Evolutionary conservation across 2,113 vertebrate species (phyloP).

Genomic region (Glaucomys volans): DNA sequence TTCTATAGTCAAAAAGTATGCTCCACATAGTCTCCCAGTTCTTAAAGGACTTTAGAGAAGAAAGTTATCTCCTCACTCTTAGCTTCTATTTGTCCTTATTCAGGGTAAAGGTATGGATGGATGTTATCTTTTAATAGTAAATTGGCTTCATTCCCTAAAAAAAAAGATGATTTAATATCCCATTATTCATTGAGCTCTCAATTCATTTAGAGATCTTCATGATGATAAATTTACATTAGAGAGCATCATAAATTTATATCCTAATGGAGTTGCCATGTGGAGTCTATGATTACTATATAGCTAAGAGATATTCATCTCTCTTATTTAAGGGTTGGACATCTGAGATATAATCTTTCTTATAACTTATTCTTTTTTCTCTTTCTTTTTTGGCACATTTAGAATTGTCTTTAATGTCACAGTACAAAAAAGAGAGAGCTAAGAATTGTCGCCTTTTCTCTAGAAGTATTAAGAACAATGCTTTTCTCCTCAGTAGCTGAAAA

Average conservation of each 20-base stretch:
- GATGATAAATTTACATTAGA: constrained; percentile 53
- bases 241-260: constrained; percentile 42
- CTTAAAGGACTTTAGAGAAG: background rate
- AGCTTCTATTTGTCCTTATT: background rate
- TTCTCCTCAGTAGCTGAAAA: background rate
- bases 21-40: background rate
- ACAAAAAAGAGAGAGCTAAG: background rate
- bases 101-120: background rate
- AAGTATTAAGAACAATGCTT: background rate
- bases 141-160: constrained; percentile 37
- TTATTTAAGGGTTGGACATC: background rate
- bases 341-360: background rate
- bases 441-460: background rate
- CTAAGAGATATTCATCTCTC: constrained; percentile 16
- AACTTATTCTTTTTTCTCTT: background rate
- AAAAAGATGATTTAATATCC: constrained; percentile 56
- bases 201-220: constrained; percentile 53
- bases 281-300: background rate
- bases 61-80: background rate
- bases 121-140: background rate
- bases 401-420: background rate
- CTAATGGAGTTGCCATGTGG: background rate
- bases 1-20: background rate
- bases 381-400: background rate
- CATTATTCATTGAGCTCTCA: constrained; percentile 42